Percentiles rank a stretch among this genome's conserved stretches.
phyloP scores from a whole-genome alignment of 2,797 vertebrate species.

The Streptopelia turtur region DNA sequence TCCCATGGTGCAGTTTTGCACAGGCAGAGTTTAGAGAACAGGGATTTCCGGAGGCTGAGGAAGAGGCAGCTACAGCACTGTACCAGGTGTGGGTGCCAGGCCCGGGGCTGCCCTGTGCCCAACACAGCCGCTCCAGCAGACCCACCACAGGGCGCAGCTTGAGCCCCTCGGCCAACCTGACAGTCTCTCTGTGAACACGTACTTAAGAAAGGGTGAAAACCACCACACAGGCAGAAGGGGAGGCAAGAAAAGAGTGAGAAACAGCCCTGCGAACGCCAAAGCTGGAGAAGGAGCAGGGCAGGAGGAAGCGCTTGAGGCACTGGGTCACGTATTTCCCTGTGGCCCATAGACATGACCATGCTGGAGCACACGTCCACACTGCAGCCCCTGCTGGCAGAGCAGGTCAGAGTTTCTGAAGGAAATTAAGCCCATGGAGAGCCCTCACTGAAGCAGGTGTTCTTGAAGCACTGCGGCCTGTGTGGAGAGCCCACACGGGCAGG shows the following conservation, averaged over 20 bases:
- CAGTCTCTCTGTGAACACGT: not conserved
- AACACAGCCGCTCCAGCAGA: fast-evolving
- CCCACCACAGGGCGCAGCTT: not conserved
- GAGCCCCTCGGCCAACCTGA: not conserved
- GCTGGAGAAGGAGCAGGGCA: not conserved
- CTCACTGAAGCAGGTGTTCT: not conserved
- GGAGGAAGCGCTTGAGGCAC: not conserved
- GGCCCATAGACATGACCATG: not conserved
- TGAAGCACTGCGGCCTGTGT: not conserved
- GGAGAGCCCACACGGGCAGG: not conserved
- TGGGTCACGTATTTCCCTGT: not conserved
- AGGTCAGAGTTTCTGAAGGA: not conserved
- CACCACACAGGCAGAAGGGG: not conserved
- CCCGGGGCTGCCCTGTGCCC: fast-evolving
- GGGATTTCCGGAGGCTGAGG: not conserved
- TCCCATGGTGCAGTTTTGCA: not conserved
- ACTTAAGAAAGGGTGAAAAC: not conserved
- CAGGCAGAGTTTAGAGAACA: not conserved
- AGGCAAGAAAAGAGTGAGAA: not conserved
- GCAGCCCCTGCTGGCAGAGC: not conserved
- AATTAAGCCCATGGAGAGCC: not conserved
- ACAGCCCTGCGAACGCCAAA: not conserved
- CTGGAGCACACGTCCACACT: not conserved
- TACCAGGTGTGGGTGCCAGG: not conserved
- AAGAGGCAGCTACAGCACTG: not conserved